Base-by-base conservation (phyloP, 2,888 invertebrate species). In the Oscheius sp. region DNA sequence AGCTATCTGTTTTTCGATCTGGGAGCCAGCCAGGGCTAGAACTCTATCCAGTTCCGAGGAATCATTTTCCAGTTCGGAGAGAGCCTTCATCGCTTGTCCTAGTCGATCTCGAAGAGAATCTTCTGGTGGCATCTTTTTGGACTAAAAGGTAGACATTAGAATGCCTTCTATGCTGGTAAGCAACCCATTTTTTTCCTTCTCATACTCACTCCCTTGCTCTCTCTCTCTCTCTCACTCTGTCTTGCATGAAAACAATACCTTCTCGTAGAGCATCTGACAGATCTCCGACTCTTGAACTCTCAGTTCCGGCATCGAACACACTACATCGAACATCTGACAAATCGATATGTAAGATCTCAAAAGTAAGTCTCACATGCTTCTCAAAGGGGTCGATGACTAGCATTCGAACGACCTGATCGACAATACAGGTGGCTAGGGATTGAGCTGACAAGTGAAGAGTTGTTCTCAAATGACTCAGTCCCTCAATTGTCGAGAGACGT, bases 331-430 rank as follows among this genome's bases (percentile, higher is more conserved):
- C 63, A 84, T 78, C 82, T 84, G 71, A 33, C 79, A 78, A 57
- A 32, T 1, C 11, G 11, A 60, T 10, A 70, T 37, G 32, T 7
- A 21, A 21, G 32, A 5, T 42, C 42, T 42, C 7, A 42, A 7
- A 42, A 42, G 42, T 10, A 57, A 60, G 4, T 53, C 76, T 71
- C 11, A 84, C 82, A 70, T 84, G 79, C 48, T 79, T 74, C 70
- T 88, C 88, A 71, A 88, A 88, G 0, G 88, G 87, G 53, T 86
- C 85, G 2, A 84, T 79, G 29, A 87, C 82, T 1, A 86, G 58
- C 57, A 85, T 79, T 51, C 80, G 80, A 7, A 86, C 81, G 0
- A 88, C 74, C 11, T 78, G 78, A 37, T 78, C 78, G 60, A 85
- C 83, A 68, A 87, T 84, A 33, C 77, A 78, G 9, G 80, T 78